Conservation (phyloP, 1,140 invertebrate species). For the Atta colombica region DNA sequence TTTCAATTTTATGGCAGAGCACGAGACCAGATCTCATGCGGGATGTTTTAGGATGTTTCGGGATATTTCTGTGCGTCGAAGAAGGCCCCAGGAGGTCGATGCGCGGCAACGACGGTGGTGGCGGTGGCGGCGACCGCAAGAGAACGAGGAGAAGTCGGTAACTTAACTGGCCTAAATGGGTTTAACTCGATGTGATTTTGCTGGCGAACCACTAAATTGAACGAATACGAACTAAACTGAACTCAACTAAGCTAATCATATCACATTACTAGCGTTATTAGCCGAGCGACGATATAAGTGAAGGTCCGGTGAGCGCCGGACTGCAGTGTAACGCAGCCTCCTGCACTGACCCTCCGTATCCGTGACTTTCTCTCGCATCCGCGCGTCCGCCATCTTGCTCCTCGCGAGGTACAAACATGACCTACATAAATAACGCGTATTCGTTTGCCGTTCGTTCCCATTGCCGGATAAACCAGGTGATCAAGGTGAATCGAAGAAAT, state of each 20-base stretch:
- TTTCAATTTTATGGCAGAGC: slow-evolving; percentile 31
- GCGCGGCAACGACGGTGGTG: slow-evolving; percentile 41
- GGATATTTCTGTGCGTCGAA: slow-evolving; percentile 20
- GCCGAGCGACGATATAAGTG: slow-evolving; percentile 86
- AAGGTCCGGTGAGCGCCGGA: slow-evolving; percentile 84
- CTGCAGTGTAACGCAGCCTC: slow-evolving; percentile 79
- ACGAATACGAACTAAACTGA: slow-evolving; percentile 87
- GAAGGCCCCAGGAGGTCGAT: slow-evolving; percentile 45
- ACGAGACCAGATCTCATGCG: slow-evolving; percentile 10
- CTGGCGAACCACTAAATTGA: slow-evolving; percentile 86
- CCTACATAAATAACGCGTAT: slow-evolving; percentile 7
- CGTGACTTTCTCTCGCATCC: slow-evolving; percentile 67
- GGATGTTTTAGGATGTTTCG: slow-evolving; percentile 44
- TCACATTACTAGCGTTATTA: slow-evolving; percentile 87
- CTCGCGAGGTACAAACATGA: slow-evolving; percentile 34
- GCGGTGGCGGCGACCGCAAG: slow-evolving; percentile 65
- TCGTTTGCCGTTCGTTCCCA: not conserved
- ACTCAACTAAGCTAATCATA: slow-evolving; percentile 87
- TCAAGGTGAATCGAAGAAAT: not conserved
- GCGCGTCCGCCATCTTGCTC: slow-evolving; percentile 26
- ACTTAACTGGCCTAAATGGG: slow-evolving; percentile 85
- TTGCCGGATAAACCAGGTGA: not conserved
- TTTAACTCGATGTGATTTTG: slow-evolving; percentile 87
- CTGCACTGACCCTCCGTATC: slow-evolving; percentile 83
- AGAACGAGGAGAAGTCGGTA: slow-evolving; percentile 80